phyloP scores from a whole-genome alignment of 1,140 invertebrate genomes.

The Achroia grisella region DNA sequence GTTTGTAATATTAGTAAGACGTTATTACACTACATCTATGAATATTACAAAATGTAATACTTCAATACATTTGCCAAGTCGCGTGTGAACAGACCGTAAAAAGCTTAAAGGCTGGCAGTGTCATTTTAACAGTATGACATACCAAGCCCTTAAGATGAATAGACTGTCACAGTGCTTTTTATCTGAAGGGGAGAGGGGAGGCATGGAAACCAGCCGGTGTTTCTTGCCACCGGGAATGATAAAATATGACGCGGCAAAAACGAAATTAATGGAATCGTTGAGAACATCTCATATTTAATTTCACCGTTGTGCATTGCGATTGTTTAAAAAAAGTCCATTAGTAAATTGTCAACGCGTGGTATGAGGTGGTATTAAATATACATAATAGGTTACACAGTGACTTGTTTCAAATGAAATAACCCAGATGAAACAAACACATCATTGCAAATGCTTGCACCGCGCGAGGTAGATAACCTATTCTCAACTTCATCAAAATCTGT shows the following conservation, averaged over 20 bases:
- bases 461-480: no score
- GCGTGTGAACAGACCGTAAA: neutral
- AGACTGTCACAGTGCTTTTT: constrained; percentile 20
- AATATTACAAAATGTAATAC: no score
- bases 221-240: constrained; percentile 30
- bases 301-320: constrained; percentile 15
- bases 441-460: no score
- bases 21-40: no score
- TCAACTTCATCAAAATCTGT: no score
- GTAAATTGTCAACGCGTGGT: constrained; percentile 11
- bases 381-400: constrained; percentile 5
- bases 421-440: no score
- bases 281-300: constrained; percentile 37
- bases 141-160: constrained; percentile 31
- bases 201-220: constrained; percentile 4
- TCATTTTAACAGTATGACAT: constrained; percentile 11
- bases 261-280: constrained; percentile 31
- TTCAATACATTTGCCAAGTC: no score
- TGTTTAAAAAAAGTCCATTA: neutral
- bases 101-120: neutral
- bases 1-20: no score
- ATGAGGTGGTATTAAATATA: neutral
- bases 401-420: no score
- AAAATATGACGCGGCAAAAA: constrained; percentile 45
- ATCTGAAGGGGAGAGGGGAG: neutral